Base-by-base conservation (phyloP, 2,888 invertebrate species). In the Harpalus rubripes region DNA sequence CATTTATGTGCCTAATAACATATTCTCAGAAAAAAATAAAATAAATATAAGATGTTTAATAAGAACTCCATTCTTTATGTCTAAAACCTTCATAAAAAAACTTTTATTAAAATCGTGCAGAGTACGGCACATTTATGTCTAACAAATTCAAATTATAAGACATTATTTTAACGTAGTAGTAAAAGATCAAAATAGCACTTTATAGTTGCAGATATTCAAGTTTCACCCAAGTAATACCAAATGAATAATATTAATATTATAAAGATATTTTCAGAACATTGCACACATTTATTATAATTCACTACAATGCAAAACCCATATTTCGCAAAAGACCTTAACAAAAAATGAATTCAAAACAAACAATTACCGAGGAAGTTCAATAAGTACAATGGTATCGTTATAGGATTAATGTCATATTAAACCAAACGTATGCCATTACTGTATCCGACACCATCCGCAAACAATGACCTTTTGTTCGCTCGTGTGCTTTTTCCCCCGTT, bases 361-460 rank as follows among this genome's bases (percentile, higher is more conserved):
- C 63, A 63, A 63, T 63, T 63, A 63, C 22, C 12, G 22, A 59
- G 16, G 41, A 74, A 74, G 52, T 74, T 44, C 44, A 16, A 74
- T 74, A 74, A 74, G 56, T 74, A 74, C 52, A 81, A 41, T 26
- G 32, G 52, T 81, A 81, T 81, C 68, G 68, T 81, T 68, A 81
- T 56, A 16, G 83, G 74, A 74, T 83, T 76, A 83, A 83, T 83
- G 83, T 83, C 83, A 83, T 44, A 83, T 83, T 83, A 83, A 74
- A 12, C 59, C 68, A 56, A 16, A 82, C 82, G 59, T 58, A 82
- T 81, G 81, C 44, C 52, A 41, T 12, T 68, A 8, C 22, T 52
- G 12, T 18, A 82, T 58, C 72, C 44, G 18, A 61, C 39, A 81
- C 61, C 63, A 81, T 26, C 12, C 22, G 41, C 80, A 26, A 80